These are phyloP conservation scores for Dasyurus viverrinus DNA, from an alignment of 2,113 vertebrate species.

Conservation along the genomic window DNA sequence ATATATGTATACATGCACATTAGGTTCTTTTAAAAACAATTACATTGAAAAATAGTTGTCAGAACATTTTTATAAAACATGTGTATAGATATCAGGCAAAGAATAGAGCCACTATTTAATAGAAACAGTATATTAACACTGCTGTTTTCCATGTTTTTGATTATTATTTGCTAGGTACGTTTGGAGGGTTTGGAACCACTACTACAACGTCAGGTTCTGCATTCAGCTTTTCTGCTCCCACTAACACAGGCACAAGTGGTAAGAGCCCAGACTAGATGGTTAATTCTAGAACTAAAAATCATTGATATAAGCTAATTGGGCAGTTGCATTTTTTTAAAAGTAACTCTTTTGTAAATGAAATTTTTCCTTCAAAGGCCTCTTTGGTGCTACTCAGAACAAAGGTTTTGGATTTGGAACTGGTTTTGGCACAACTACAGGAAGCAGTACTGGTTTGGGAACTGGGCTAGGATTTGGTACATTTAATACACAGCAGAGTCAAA, in stretches of 20 bases:
- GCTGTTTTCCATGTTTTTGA: neutral
- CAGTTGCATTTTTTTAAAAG: neutral
- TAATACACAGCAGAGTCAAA: conserved; percentile 88
- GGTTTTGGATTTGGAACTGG: conserved; percentile 94
- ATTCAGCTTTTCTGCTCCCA: conserved; percentile 93
- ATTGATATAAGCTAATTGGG: neutral
- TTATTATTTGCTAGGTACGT: conserved; percentile 86
- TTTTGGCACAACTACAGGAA: conserved; percentile 87
- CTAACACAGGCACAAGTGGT: conserved; percentile 89
- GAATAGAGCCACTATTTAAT: neutral
- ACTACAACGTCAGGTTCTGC: conserved; percentile 88
- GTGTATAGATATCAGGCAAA: neutral
- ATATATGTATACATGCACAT: no score
- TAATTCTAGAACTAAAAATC: neutral
- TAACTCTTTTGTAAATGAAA: neutral
- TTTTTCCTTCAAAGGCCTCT: conserved; percentile 86
- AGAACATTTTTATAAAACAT: neutral
- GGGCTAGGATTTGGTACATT: conserved; percentile 94
- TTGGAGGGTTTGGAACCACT: conserved; percentile 94
- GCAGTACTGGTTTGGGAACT: conserved; percentile 88
- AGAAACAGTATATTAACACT: accelerated
- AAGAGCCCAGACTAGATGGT: conserved; percentile 52
- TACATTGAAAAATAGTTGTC: neutral
- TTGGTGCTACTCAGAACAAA: conserved; percentile 95
- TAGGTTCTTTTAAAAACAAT: neutral